Conservation (phyloP, 2,113 vertebrate genomes). For the Heteronetta atricapilla region DNA sequence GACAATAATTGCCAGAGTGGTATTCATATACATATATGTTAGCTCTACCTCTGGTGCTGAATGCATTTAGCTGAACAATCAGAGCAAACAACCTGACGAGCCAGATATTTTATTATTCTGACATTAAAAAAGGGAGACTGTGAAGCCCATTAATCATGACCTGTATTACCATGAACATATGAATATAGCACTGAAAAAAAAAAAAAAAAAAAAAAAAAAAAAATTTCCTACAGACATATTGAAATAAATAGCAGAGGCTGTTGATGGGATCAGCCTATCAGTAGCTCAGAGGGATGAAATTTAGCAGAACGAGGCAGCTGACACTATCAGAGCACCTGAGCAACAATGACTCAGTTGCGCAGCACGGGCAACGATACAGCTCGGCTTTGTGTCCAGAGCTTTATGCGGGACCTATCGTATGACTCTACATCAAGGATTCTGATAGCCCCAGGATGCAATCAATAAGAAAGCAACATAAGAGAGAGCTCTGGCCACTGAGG, state of each 20-base stretch:
- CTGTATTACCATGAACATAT: conserved; percentile 40
- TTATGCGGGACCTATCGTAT: neutral
- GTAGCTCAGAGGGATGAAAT: conserved; percentile 24
- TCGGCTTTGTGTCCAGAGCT: neutral
- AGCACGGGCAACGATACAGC: neutral
- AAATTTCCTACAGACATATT: neutral
- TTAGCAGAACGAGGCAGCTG: conserved; percentile 14
- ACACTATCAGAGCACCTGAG: conserved; percentile 13
- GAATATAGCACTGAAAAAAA: conserved; percentile 55
- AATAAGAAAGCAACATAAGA: conserved; percentile 28
- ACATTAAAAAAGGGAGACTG: conserved; percentile 55
- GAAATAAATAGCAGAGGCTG: conserved; percentile 1
- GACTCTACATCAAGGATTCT: conserved; percentile 14
- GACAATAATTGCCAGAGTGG: conserved; percentile 68
- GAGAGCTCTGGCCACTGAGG: conserved; percentile 7
- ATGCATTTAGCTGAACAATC: conserved; percentile 67
- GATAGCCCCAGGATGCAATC: conserved; percentile 23
- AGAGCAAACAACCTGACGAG: conserved; percentile 25
- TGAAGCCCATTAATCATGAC: conserved; percentile 61
- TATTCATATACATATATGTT: conserved; percentile 42
- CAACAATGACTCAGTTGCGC: neutral
- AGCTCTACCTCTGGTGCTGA: conserved; percentile 48
- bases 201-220: conserved; percentile 48
- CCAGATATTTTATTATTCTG: conserved; percentile 61
- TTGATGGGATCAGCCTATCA: conserved; percentile 3